Evolutionary conservation across 1,140 invertebrate species (phyloP).

Genomic region (Thalassaphorura encarpata): DNA sequence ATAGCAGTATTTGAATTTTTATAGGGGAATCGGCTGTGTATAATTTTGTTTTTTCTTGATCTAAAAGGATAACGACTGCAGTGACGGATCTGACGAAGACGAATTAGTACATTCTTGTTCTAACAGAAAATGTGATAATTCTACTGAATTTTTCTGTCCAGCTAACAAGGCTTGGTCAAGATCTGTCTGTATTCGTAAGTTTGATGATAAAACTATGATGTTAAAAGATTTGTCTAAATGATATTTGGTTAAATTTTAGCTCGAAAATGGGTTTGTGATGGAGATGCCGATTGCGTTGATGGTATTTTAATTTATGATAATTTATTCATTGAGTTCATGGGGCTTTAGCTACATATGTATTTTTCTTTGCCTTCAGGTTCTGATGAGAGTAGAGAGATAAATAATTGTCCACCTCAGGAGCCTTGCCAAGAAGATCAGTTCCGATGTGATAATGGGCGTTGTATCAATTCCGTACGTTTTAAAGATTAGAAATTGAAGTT

Average conservation of each 20-base stretch:
- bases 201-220: no score
- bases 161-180: constrained; percentile 83
- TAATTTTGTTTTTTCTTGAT: constrained; percentile 34
- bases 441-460: constrained; percentile 78
- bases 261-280: constrained; percentile 91
- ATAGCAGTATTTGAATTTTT: not conserved
- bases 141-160: constrained; percentile 81
- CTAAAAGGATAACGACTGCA: constrained; percentile 91
- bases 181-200: constrained; percentile 85
- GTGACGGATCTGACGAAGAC: constrained; percentile 86
- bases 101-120: constrained; percentile 65
- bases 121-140: constrained; percentile 75
- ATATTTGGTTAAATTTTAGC: no score
- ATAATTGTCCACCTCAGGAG: constrained; percentile 57
- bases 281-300: constrained; percentile 51
- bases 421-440: constrained; percentile 80
- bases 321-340: not conserved
- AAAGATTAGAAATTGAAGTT: not conserved
- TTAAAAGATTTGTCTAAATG: no score
- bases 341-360: not conserved
- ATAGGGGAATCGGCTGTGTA: no score
- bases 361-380: constrained; percentile 49
- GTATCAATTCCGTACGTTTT: constrained; percentile 49
- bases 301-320: not conserved
- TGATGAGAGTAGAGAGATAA: constrained; percentile 78